Percentiles rank a stretch among this genome's conserved stretches.
These are phyloP conservation scores for Drosophila kanapiae DNA, from an alignment of 1,140 invertebrate genomes.

Conservation along the genomic window DNA sequence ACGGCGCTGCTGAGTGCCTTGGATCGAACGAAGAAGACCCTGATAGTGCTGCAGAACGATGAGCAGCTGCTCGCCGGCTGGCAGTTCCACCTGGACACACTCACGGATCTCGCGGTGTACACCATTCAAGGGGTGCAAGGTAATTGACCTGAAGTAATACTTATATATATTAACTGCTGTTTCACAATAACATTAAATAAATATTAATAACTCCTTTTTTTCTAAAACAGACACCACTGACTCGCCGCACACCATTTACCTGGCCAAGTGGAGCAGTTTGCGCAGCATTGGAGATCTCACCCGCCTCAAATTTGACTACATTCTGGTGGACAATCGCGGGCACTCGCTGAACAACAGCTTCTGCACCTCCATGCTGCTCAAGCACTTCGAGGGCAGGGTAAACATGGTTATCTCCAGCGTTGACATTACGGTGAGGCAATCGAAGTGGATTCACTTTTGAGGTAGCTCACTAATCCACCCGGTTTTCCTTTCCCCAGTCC, in stretches of 20 bases:
- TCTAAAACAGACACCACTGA: conserved; percentile 58
- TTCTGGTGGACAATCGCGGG: conserved; percentile 78
- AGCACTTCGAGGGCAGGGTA: conserved; percentile 73
- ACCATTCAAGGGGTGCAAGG: conserved; percentile 61
- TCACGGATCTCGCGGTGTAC: conserved; percentile 64
- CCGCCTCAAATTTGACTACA: conserved; percentile 75
- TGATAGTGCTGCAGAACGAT: conserved; percentile 78
- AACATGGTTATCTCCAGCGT: conserved; percentile 81
- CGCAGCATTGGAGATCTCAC: conserved; percentile 73
- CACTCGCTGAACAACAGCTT: conserved; percentile 75
- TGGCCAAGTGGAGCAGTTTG: conserved; percentile 75
- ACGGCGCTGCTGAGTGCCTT: conserved; percentile 62
- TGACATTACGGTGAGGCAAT: conserved; percentile 71
- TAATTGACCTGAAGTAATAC: too few relatives aligned
- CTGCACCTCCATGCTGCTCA: conserved; percentile 76
- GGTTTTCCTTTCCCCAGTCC: conserved; percentile 42
- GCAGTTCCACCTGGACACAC: conserved; percentile 73
- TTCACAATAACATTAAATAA: background rate
- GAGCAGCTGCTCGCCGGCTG: conserved; percentile 70
- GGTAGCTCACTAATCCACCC: background rate
- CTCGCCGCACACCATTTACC: conserved; percentile 66
- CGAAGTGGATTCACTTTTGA: background rate
- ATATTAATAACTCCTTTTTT: background rate
- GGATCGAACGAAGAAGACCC: conserved; percentile 54
- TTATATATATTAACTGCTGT: background rate